Evolutionary conservation across 2,888 invertebrate genomes (phyloP).

Genomic region (Auanema sp.): DNA sequence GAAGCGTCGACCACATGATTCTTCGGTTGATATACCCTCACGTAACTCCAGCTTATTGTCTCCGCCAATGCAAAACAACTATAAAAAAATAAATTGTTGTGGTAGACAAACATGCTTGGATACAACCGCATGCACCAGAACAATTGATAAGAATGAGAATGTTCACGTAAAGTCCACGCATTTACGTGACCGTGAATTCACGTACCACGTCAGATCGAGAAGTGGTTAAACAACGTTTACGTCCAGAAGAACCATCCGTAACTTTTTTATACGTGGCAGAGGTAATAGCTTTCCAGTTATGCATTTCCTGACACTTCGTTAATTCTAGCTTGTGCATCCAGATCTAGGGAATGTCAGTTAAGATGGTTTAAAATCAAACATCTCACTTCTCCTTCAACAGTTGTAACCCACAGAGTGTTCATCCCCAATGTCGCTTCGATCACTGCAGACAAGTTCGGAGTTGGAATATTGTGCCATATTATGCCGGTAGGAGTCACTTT

Average conservation of each 20-base stretch:
- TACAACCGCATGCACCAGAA: too few species aligned
- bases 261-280: neutral
- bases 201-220: too few species aligned
- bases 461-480: conserved; percentile 23
- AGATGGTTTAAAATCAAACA: neutral
- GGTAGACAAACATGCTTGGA: neutral
- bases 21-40: conserved; percentile 23
- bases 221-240: conserved; percentile 9
- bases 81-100: neutral
- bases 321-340: neutral
- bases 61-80: conserved; percentile 23
- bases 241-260: too few species aligned
- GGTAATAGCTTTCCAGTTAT: neutral
- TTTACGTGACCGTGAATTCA: conserved; percentile 27
- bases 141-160: neutral
- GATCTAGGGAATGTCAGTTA: neutral
- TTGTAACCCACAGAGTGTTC: conserved; percentile 29
- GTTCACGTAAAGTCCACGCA: too few species aligned
- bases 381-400: conserved; percentile 30
- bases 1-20: conserved; percentile 30
- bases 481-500: conserved; percentile 14
- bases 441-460: conserved; percentile 24
- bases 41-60: conserved; percentile 21
- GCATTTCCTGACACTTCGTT: neutral
- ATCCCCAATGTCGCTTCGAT: conserved; percentile 27